phyloP scores from a whole-genome alignment of 2,888 invertebrate genomes.

The Agrypnus murinus region DNA sequence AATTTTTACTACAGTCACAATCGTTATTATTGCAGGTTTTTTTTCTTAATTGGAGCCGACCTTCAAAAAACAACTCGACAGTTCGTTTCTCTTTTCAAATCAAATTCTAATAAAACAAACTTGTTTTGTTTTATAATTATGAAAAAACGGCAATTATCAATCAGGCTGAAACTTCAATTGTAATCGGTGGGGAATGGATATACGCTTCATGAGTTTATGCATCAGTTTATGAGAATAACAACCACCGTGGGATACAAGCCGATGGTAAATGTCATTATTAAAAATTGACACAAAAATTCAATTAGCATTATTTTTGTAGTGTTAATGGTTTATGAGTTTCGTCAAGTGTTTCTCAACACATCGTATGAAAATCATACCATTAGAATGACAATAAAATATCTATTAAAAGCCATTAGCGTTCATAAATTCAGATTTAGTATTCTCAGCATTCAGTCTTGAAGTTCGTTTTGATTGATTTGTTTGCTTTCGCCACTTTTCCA shows the following conservation, averaged over 20 bases:
- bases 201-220: too few species aligned
- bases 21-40: too few species aligned
- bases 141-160: too few species aligned
- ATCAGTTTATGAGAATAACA: slow-evolving; percentile 1
- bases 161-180: too few species aligned
- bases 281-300: slow-evolving; percentile 41
- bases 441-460: neutral
- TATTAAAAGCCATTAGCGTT: slow-evolving; percentile 32
- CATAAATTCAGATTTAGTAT: slow-evolving; percentile 27
- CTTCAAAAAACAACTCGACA: too few species aligned
- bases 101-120: too few species aligned
- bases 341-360: slow-evolving; percentile 16
- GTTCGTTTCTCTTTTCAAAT: too few species aligned
- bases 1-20: too few species aligned
- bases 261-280: neutral
- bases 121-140: too few species aligned
- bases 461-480: slow-evolving; percentile 11
- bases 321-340: slow-evolving; percentile 41
- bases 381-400: slow-evolving; percentile 40
- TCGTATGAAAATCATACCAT: slow-evolving; percentile 27
- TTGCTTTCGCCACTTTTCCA: slow-evolving; percentile 2
- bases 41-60: too few species aligned
- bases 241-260: slow-evolving; percentile 21
- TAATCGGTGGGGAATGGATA: too few species aligned
- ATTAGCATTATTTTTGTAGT: slow-evolving; percentile 39